Conservation (phyloP, 2,113 vertebrate species). For the Microtus richardsoni region DNA sequence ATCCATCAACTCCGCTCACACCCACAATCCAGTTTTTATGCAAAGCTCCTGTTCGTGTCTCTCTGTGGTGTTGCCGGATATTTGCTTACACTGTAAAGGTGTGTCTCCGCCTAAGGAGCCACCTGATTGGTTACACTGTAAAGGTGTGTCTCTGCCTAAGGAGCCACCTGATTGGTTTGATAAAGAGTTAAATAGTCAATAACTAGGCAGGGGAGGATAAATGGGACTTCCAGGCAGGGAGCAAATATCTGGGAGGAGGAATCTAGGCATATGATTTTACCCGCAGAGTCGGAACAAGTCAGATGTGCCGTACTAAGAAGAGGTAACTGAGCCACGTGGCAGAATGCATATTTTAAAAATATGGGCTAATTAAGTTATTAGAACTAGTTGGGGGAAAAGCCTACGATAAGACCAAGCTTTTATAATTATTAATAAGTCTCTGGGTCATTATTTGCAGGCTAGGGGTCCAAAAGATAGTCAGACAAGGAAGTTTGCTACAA, state of each 20-base stretch:
- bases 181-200: neutral
- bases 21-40: neutral
- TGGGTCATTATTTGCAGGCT: neutral
- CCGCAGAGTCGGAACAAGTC: neutral
- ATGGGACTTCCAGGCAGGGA: neutral
- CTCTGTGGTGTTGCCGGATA: neutral
- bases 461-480: neutral
- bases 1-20: slow-evolving; percentile 57
- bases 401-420: neutral
- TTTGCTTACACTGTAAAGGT: neutral
- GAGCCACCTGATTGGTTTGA: neutral
- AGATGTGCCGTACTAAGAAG: neutral
- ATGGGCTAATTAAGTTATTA: neutral
- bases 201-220: neutral
- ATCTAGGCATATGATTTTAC: neutral
- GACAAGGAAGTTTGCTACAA: neutral
- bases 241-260: neutral
- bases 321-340: neutral
- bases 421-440: neutral
- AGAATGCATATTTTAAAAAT: neutral
- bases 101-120: neutral
- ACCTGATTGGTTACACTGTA: neutral
- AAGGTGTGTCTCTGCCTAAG: neutral
- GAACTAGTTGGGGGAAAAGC: neutral
- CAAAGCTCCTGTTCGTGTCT: slow-evolving; percentile 60